phyloP scores from a whole-genome alignment of 1,140 invertebrate species.

The Mylabris phalerata region DNA sequence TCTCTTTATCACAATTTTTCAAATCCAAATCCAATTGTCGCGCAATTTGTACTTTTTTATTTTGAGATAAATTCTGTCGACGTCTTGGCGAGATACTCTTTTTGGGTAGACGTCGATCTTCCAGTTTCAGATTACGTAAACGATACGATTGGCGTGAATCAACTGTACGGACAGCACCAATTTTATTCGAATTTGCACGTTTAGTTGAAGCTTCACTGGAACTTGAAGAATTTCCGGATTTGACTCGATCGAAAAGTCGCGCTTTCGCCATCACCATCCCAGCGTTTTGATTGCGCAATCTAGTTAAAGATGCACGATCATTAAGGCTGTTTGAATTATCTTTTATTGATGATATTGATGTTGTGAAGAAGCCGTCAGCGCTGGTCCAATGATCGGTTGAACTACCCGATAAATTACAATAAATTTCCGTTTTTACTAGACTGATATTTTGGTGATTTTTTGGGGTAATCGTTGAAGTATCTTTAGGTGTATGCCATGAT shows the following conservation, averaged over 20 bases:
- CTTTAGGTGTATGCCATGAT: constrained; percentile 32
- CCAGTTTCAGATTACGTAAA: constrained; percentile 24
- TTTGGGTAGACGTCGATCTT: constrained; percentile 23
- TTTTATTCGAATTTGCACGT: constrained; percentile 11
- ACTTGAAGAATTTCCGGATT: constrained; percentile 24
- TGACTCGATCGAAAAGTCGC: constrained; percentile 53
- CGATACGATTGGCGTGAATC: constrained; percentile 18
- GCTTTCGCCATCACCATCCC: constrained; percentile 63
- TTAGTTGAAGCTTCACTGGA: constrained; percentile 9
- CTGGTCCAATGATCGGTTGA: constrained; percentile 29
- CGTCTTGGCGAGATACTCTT: constrained; percentile 31
- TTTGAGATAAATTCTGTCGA: constrained; percentile 23
- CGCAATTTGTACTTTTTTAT: constrained; percentile 19
- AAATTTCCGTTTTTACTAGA: neutral
- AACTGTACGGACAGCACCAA: constrained; percentile 6
- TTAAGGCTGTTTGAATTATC: constrained; percentile 3
- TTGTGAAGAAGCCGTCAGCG: constrained; percentile 29
- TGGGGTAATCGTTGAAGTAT: constrained; percentile 10
- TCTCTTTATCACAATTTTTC: constrained; percentile 17
- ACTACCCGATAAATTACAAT: constrained; percentile 11
- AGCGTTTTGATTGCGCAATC: constrained; percentile 56
- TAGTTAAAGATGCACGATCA: constrained; percentile 52
- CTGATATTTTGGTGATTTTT: neutral
- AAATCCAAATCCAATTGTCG: constrained; percentile 15
- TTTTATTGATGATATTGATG: constrained; percentile 1